Evolutionary conservation across 1,140 invertebrate genomes (phyloP).

Genomic region (Mamestra configurata): DNA sequence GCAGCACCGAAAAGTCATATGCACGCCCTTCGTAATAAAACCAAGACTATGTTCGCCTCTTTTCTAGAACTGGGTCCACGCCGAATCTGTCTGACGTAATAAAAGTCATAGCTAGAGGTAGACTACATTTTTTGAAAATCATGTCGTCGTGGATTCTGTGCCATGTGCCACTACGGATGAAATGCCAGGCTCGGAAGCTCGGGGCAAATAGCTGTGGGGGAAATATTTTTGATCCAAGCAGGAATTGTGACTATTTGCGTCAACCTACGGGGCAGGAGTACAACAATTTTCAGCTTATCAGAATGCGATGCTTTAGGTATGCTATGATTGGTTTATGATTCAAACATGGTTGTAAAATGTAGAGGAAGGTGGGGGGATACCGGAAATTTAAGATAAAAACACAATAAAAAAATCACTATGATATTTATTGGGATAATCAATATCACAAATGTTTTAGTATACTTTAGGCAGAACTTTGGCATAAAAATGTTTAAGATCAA

Average conservation of each 20-base stretch:
- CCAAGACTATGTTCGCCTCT: neutral
- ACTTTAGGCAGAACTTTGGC: neutral
- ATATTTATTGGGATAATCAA: neutral
- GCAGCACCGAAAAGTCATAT: too few species aligned
- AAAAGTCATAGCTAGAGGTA: neutral
- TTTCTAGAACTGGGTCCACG: neutral
- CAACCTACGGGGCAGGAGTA: neutral
- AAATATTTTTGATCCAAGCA: conserved; percentile 2
- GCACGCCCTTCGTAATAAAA: neutral
- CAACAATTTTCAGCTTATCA: neutral
- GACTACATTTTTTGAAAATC: neutral
- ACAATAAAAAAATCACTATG: conserved; percentile 1
- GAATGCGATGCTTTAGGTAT: neutral
- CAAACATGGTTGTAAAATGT: neutral
- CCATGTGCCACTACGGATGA: neutral
- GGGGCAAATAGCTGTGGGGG: neutral
- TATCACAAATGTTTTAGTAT: neutral
- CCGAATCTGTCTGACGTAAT: neutral
- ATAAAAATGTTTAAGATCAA: too few species aligned
- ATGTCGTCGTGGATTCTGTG: neutral
- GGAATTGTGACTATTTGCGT: neutral
- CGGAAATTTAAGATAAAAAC: neutral
- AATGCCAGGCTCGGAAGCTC: neutral
- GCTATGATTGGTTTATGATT: neutral
- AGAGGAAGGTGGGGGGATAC: neutral